Conservation (phyloP, 1,140 invertebrate genomes). For the Scaptomyza graminum region DNA sequence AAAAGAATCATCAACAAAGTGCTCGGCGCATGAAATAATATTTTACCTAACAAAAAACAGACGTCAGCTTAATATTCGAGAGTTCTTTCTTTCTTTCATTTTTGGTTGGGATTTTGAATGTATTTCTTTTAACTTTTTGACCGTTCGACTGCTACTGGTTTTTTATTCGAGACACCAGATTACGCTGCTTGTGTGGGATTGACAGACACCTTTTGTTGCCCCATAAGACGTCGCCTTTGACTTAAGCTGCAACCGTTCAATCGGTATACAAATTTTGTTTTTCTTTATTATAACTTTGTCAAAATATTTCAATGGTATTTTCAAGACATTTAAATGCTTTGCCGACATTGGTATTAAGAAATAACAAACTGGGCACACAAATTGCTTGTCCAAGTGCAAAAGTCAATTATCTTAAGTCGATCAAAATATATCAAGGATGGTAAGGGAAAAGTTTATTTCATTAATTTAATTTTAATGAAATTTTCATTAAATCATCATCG, state of each 20-base stretch:
- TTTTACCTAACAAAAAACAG: slow-evolving; percentile 75
- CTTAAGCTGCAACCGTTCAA: slow-evolving; percentile 35
- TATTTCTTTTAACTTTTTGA: slow-evolving; percentile 1
- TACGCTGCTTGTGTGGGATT: slow-evolving; percentile 62
- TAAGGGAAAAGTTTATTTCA: too few relatives aligned
- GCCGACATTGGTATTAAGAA: slow-evolving; percentile 7
- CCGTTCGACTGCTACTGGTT: slow-evolving; percentile 70
- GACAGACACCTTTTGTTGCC: slow-evolving; percentile 41
- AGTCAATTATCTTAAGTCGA: slow-evolving; percentile 7
- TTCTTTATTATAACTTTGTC: slow-evolving; percentile 41
- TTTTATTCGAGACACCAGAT: slow-evolving; percentile 55
- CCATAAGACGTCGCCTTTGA: slow-evolving; percentile 29
- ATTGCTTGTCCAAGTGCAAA: slow-evolving; percentile 14
- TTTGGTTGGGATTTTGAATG: slow-evolving; percentile 1
- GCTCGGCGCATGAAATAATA: slow-evolving; percentile 70
- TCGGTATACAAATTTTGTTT: slow-evolving; percentile 11
- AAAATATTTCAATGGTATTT: slow-evolving; percentile 44
- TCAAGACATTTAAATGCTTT: background rate
- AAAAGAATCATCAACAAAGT: slow-evolving; percentile 53
- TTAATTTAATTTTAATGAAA: background rate
- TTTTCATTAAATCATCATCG: background rate
- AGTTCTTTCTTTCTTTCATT: slow-evolving; percentile 31
- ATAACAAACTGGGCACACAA: background rate
- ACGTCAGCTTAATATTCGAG: slow-evolving; percentile 69
- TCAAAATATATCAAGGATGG: background rate